Conservation (phyloP, 2,113 vertebrate species). For the Chitala chitala region DNA sequence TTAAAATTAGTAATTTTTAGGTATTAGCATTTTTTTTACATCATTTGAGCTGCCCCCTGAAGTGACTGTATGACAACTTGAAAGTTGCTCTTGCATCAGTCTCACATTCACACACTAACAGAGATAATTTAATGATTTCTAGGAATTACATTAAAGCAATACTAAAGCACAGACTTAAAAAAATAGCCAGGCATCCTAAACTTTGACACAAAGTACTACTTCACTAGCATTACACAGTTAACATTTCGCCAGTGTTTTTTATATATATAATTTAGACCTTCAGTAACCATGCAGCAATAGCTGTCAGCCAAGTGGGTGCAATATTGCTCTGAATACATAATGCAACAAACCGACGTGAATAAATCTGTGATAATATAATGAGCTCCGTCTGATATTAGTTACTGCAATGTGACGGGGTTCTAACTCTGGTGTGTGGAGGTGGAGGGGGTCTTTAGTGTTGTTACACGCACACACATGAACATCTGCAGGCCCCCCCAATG, state of each 20-base stretch:
- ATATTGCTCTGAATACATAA: slow-evolving; percentile 93
- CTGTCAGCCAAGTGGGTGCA: slow-evolving; percentile 75
- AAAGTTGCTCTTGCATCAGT: background rate
- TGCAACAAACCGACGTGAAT: slow-evolving; percentile 85
- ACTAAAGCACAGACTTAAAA: slow-evolving; percentile 42
- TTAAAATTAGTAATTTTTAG: no score
- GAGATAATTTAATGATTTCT: background rate
- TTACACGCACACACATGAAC: slow-evolving; percentile 80
- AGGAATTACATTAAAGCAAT: slow-evolving; percentile 5
- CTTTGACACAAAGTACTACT: slow-evolving; percentile 41
- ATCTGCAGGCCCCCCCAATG: slow-evolving; percentile 82
- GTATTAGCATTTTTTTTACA: no score
- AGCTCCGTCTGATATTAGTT: slow-evolving; percentile 74
- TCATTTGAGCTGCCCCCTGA: no score
- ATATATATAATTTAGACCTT: slow-evolving; percentile 48
- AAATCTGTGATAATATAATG: slow-evolving; percentile 90
- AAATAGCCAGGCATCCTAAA: slow-evolving; percentile 51
- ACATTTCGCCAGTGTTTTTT: background rate
- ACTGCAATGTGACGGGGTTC: slow-evolving; percentile 52
- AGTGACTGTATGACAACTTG: background rate
- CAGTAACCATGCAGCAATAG: slow-evolving; percentile 54
- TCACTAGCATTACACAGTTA: background rate
- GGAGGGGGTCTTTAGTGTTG: slow-evolving; percentile 66
- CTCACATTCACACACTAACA: background rate
- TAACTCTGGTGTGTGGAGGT: slow-evolving; percentile 47